A percentile compares a stretch with the other conserved stretches of the same genome.
Evolutionary conservation across 2,797 vertebrate species (phyloP).

Genomic region (Brachymystax lenok): DNA sequence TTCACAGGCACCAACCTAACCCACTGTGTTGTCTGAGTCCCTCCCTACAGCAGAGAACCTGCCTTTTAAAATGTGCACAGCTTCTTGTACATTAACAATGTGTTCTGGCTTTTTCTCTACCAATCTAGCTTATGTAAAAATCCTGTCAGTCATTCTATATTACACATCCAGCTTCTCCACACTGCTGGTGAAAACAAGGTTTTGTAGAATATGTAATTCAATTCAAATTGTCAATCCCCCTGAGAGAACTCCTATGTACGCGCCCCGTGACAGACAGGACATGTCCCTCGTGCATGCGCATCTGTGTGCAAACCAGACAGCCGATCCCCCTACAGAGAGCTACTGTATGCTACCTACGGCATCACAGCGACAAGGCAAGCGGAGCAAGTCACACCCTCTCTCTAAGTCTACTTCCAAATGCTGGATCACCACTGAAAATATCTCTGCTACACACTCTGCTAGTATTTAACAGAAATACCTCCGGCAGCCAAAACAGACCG

Average conservation of each 20-base stretch:
- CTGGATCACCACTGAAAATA: slow-evolving; percentile 23
- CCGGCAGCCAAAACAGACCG: slow-evolving; percentile 1
- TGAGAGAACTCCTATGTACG: slow-evolving; percentile 35
- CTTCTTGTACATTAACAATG: not conserved
- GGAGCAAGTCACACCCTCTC: slow-evolving; percentile 61
- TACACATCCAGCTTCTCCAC: not conserved
- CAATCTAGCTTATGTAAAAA: not conserved
- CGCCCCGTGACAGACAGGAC: slow-evolving; percentile 16
- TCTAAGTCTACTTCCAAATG: slow-evolving; percentile 30
- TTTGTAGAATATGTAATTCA: slow-evolving; percentile 1
- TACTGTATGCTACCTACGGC: slow-evolving; percentile 40
- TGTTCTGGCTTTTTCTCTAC: not conserved
- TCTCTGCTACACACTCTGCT: slow-evolving; percentile 5
- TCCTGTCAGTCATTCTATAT: slow-evolving; percentile 1
- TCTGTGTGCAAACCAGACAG: slow-evolving; percentile 23
- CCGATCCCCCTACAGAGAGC: slow-evolving; percentile 46
- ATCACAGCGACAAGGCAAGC: slow-evolving; percentile 13
- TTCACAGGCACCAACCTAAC: slow-evolving; percentile 1
- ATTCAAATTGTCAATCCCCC: not conserved
- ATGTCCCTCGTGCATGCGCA: not conserved
- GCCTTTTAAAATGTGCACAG: not conserved
- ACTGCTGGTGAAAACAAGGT: not conserved
- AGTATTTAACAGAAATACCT: slow-evolving; percentile 38
- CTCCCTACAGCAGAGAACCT: not conserved
- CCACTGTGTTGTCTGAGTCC: not conserved